Evolutionary conservation across 1,140 invertebrate species (phyloP), one percentile per base, ranked within the genome.

Genomic region (Aphaenogaster floridana): DNA sequence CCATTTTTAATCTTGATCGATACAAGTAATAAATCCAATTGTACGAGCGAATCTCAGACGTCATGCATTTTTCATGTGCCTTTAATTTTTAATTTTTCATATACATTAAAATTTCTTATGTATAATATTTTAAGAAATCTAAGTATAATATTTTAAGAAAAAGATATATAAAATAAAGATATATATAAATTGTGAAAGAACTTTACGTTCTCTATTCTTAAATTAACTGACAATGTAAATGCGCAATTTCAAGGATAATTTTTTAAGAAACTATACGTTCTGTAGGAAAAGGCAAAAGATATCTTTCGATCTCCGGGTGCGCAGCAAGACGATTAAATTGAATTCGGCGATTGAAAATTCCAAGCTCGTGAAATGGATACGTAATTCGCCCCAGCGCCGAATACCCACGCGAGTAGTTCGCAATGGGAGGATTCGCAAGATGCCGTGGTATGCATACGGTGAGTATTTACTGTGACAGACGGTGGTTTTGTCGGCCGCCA

Each of bases 401-500:
- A 28, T 61, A 83, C 6, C 21, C 54, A 17, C 54, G 68, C 80
- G 80, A 83, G 17, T 54, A 48, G 28, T 34, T 72, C 21, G 78
- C 66, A 50, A 57, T 11, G 11, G 28, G 54, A 36, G 15, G 42
- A 11, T 69, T 50, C 39, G 59, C 83, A 88, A 84, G 88, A 89
- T 50, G 78, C 74, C 84, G 39, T 50, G 86, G 78, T 90, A 80
- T 91, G 90, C 89, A 88, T 78, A 86, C 80, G 54, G 69, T 11
- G 69, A 81, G 86, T 91, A 91, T 88, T 91, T 90, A 86, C 89
- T 13, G 52, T 83, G 85, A 88, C 76, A 71, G 64, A 81, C 80
- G 45, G 69, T 9, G 88, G 90, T 91, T 91, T 91, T 91, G 81
- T 68, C 66, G 87, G 52, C 50, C 72, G 64, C 86, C 84, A 76